phyloP scores from a whole-genome alignment of 2,113 vertebrate species.

The Malurus alboscapulatus region DNA sequence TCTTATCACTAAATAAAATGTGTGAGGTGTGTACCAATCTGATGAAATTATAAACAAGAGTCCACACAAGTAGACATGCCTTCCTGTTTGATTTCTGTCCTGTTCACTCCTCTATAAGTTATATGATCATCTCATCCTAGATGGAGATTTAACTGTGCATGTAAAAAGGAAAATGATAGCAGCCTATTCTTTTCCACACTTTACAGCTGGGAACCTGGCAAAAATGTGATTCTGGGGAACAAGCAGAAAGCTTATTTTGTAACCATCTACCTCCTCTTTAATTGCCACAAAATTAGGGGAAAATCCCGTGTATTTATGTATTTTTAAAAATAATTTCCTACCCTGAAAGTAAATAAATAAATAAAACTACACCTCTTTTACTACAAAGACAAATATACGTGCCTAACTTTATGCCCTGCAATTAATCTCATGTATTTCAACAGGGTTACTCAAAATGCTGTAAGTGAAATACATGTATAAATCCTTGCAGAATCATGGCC shows the following conservation, averaged over 20 bases:
- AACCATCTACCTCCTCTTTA: background rate
- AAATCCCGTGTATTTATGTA: background rate
- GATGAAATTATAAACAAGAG: conserved; percentile 74
- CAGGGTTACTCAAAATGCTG: conserved; percentile 1
- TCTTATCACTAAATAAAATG: conserved; percentile 68
- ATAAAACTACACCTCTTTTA: background rate
- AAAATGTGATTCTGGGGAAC: background rate
- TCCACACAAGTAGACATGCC: conserved; percentile 29
- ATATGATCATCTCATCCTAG: conserved; percentile 53
- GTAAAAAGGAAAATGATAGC: conserved; percentile 64
- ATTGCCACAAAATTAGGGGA: background rate
- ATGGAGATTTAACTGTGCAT: conserved; percentile 58
- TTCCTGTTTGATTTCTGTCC: conserved; percentile 34
- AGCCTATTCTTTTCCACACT: conserved; percentile 47
- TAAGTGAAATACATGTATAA: background rate
- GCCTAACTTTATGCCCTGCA: conserved; percentile 23
- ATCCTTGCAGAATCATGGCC: background rate
- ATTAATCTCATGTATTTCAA: conserved; percentile 48
- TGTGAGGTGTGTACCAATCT: conserved; percentile 64
- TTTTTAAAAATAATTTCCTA: background rate
- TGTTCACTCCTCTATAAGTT: conserved; percentile 66
- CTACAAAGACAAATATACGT: background rate
- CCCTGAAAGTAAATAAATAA: background rate
- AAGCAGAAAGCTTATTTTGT: background rate
- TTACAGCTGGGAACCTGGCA: background rate